Conservation (phyloP, 2,113 vertebrate genomes). For the Paramormyrops kingsleyae region DNA sequence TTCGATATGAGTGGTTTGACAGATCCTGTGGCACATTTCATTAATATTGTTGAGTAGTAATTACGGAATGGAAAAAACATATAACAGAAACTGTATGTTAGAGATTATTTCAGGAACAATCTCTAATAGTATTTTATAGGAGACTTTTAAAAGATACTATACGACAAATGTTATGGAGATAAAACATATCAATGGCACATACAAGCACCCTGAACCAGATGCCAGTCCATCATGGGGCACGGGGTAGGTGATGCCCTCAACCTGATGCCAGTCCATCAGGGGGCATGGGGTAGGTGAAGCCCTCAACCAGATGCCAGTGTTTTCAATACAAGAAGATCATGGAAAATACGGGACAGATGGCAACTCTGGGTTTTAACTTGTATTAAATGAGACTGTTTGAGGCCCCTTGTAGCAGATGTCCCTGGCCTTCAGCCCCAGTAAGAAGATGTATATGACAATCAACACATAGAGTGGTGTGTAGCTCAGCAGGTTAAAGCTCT, state of each 20-base stretch:
- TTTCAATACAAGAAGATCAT: not conserved
- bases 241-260: not conserved
- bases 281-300: not conserved
- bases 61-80: not conserved
- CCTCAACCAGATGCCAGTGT: not conserved
- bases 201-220: not conserved
- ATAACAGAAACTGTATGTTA: not conserved
- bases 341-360: not conserved
- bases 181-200: not conserved
- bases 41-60: not conserved
- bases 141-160: not conserved
- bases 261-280: not conserved
- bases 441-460: not conserved
- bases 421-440: not conserved
- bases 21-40: not conserved
- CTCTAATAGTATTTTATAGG: not conserved
- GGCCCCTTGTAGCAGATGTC: not conserved
- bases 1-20: not conserved
- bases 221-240: not conserved
- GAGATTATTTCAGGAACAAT: not conserved
- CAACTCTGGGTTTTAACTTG: not conserved
- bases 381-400: not conserved
- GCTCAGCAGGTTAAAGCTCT: not conserved
- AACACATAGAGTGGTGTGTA: not conserved
- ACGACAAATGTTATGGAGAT: not conserved